Evolutionary conservation across 2,797 vertebrate species (phyloP), one percentile per base, ranked within the genome.

Genomic region (Semotilus atromaculatus): DNA sequence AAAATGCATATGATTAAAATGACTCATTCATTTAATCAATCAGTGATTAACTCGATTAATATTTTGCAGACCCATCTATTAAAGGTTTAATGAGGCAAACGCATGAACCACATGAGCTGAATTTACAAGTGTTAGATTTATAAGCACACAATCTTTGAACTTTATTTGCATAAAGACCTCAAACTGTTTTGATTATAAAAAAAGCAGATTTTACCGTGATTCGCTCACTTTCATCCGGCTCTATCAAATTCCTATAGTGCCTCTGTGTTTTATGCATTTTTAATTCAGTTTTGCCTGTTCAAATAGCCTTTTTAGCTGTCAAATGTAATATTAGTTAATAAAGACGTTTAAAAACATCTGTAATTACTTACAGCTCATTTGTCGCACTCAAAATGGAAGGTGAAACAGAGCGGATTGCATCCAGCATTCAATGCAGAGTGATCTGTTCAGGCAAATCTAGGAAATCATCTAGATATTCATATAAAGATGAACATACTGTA

Each of bases 201-300:
- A 64, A n/a, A n/a, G n/a, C n/a, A n/a, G n/a, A n/a, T n/a, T n/a
- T n/a, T n/a, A n/a, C n/a, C 1, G 51, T 60, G 55, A 31, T 67
- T 67, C 2, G 3, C 5, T 78, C 18, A 48, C 26, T 80, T 80
- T 79, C 19, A 66, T 79, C 19, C 64, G 29, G 16, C 8, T 78
- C 58, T 62, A 43, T 40, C 7, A 31, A 38, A 29, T 58, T 62
- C 13, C 8, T 10, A 18, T n/a, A 29, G 60, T 31, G 26, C 60
- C 26, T 62, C 60, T 16, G 34, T 40, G n/a, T 79, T 79, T 79
- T 43, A 21, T 51, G 71, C n/a, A 43, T 26, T 78, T 78, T 79
- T 31, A 7, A 51, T 51, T 43, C 1, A n/a, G 21, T 45, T 79
- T 66, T 21, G 23, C n/a, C n/a, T 43, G 76, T 11, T 11, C 19